These are phyloP conservation scores for Caenorhabditis sp. DNA, from an alignment of 2,888 invertebrate genomes.

Conservation along the genomic window DNA sequence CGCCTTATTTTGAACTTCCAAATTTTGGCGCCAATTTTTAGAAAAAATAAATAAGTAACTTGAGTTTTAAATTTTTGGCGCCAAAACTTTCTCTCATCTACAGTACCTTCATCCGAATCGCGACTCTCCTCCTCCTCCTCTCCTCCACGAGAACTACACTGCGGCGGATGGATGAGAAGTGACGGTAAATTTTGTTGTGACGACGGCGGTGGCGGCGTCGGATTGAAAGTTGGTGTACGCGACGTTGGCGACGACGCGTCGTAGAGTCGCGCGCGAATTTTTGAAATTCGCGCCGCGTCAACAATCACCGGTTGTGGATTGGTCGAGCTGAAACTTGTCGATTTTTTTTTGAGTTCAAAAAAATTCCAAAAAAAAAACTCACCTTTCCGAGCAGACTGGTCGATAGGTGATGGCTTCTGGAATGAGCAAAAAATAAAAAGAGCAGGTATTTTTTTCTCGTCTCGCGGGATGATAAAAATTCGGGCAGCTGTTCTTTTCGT, in stretches of 20 bases:
- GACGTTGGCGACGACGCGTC: neutral
- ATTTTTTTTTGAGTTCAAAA: too few relatives aligned
- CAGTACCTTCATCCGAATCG: constrained; percentile 35
- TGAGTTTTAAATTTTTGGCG: too few relatives aligned
- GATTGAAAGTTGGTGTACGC: constrained; percentile 14
- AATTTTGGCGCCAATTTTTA: neutral
- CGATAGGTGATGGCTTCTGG: constrained; percentile 39
- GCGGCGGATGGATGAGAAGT: constrained; percentile 15
- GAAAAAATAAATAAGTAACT: too few relatives aligned
- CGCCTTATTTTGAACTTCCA: too few relatives aligned
- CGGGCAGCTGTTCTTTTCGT: neutral
- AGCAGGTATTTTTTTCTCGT: neutral
- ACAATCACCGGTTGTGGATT: constrained; percentile 33
- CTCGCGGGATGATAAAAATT: neutral
- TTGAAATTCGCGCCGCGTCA: constrained; percentile 15
- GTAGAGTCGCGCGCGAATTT: constrained; percentile 21
- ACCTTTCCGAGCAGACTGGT: constrained; percentile 8
- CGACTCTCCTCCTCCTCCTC: neutral
- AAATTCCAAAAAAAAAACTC: neutral
- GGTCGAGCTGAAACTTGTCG: neutral
- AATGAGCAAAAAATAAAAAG: too few relatives aligned
- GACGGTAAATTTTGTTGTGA: constrained; percentile 8
- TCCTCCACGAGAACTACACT: constrained; percentile 1
- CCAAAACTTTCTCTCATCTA: too few relatives aligned
- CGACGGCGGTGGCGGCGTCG: constrained; percentile 40